phyloP scores from a whole-genome alignment of 1,140 invertebrate genomes.

The Agrilus planipennis region DNA sequence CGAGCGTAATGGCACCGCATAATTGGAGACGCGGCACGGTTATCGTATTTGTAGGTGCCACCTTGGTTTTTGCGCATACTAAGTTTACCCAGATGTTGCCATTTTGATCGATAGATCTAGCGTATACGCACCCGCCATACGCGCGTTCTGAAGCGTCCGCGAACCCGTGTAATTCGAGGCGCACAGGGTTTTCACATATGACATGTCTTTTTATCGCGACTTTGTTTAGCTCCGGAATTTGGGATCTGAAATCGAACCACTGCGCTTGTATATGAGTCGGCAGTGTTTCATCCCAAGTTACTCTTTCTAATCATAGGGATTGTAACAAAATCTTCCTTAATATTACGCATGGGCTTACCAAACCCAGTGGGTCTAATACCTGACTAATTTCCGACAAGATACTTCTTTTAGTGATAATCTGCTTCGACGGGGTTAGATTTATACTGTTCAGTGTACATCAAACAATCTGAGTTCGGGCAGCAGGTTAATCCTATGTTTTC shows the following conservation, averaged over 20 bases:
- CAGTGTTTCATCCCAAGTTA: background rate
- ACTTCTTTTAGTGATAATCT: background rate
- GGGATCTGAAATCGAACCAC: background rate
- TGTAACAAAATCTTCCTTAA: background rate
- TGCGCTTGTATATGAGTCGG: background rate
- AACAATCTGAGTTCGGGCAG: no score
- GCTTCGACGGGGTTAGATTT: no score
- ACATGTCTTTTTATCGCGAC: background rate
- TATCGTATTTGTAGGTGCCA: no score
- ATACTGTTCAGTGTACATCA: no score
- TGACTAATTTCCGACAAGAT: background rate
- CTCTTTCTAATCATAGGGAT: background rate
- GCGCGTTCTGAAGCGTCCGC: background rate
- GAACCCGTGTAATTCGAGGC: background rate
- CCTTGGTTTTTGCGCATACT: no score
- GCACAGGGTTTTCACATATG: background rate
- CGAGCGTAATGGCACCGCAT: no score
- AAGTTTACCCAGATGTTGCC: no score
- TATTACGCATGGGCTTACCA: background rate
- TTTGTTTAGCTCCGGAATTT: background rate
- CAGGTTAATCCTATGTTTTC: no score
- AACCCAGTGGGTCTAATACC: background rate
- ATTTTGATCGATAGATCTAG: no score
- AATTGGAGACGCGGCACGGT: no score
- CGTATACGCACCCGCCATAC: background rate